Conservation (phyloP, 2,888 invertebrate genomes). For the Anodontia alba region DNA sequence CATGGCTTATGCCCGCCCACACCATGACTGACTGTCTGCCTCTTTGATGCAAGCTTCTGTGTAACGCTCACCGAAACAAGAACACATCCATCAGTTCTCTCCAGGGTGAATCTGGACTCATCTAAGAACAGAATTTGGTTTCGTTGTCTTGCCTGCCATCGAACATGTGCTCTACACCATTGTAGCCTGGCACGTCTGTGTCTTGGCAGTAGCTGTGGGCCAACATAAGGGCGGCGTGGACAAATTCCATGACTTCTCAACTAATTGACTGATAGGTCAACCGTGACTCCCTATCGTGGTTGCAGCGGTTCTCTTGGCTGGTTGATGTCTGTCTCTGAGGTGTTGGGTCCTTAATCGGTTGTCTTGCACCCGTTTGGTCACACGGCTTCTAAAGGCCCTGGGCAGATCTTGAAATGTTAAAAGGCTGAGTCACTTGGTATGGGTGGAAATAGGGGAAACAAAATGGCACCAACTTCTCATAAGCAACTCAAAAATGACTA, state of each 20-base stretch:
- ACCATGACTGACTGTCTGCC: no score
- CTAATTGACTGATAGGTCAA: conserved; percentile 20
- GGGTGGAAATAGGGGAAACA: no score
- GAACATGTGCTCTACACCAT: not conserved
- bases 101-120: conserved; percentile 27
- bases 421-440: no score
- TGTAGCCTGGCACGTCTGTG: not conserved
- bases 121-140: conserved; percentile 31
- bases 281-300: conserved; percentile 23
- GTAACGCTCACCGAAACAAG: no score
- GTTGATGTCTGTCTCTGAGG: conserved; percentile 6
- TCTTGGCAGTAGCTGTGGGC: not conserved
- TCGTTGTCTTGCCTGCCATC: conserved; percentile 15
- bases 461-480: no score
- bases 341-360: conserved; percentile 8
- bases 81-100: conserved; percentile 24
- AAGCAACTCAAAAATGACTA: no score
- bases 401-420: no score
- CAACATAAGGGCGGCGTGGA: conserved; percentile 19
- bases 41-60: no score
- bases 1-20: no score
- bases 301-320: not conserved
- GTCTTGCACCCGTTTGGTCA: no score
- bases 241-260: conserved; percentile 7
- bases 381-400: no score